Conservation (phyloP, 2,797 vertebrate genomes). For the Melanotaenia boesemani region DNA sequence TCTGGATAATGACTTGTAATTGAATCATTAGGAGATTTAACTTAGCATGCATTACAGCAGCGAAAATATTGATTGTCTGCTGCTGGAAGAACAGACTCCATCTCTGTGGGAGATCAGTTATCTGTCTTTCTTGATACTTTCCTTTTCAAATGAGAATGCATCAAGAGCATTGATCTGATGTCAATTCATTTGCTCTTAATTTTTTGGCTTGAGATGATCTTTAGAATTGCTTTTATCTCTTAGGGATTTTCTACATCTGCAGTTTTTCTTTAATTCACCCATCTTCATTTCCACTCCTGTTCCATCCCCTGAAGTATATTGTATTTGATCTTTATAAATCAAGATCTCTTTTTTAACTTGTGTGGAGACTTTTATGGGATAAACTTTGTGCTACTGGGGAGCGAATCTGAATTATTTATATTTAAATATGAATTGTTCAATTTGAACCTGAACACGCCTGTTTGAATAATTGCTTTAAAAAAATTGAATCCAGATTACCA, state of each 20-base stretch:
- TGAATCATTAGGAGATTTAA: slow-evolving; percentile 41
- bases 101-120: slow-evolving; percentile 25
- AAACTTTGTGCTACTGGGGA: no score
- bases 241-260: background rate
- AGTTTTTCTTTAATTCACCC: background rate
- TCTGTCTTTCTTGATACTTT: slow-evolving; percentile 15
- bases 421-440: no score
- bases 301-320: background rate
- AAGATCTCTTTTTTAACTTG: background rate
- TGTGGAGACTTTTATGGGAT: background rate
- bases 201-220: slow-evolving; percentile 2
- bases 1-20: slow-evolving; percentile 36
- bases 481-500: no score
- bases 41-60: slow-evolving; percentile 47
- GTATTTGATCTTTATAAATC: background rate
- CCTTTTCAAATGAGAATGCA: slow-evolving; percentile 9
- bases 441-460: no score
- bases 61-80: slow-evolving; percentile 52
- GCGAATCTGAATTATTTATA: no score
- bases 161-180: background rate
- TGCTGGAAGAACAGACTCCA: slow-evolving; percentile 11
- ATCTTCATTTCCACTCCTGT: background rate
- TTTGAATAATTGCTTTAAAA: no score
- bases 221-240: background rate
- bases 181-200: background rate